Base-by-base conservation (phyloP, 2,888 invertebrate species). In the Pyrocoelia pectoralis region DNA sequence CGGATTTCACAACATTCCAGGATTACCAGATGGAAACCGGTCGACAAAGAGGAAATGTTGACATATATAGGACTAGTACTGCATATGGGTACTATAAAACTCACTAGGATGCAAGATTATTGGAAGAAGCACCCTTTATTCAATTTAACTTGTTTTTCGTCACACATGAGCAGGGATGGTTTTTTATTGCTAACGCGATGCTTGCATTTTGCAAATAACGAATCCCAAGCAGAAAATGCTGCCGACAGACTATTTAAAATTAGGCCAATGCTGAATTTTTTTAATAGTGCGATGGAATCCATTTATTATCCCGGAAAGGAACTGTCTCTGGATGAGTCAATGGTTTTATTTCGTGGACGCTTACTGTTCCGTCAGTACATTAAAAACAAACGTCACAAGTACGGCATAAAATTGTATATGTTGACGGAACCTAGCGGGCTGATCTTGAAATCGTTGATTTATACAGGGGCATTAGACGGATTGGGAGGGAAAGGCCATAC, bases 101-200 rank as follows among this genome's bases (percentile, higher is more conserved):
- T 76, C 15, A 75, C 73, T 28, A 58, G 75, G 19, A 38, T 76
- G 4, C 58, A 67, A 2, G 77, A 78, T 66, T 79, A 79, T 49
- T 79, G 77, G 78, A 75, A 75, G 67, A 67, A 53, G 9, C 72
- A 77, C 59, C 68, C 64, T 29, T 61, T 78, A 3, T 76, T 74
- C 61, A 73, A 74, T 65, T 67, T 76, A 48, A 68, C 71, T 46
- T 61, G 63, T 40, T 77, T 78, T 55, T 61, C 53, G 14, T 56
- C 74, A 60, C 70, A 70, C 33, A 78, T 78, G 77, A 65, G 70
- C 3, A 67, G 72, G 18, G 70, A 73, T 49, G 65, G 74, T 46
- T 76, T 77, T 68, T 50, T 73, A 24, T 13, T 72, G 13, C 76
- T 77, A 49, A 60, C 79, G 59, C 66, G 73, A 38, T 74, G 74